Base-by-base conservation (phyloP, 1,140 invertebrate species). In the Sitobion miscanthi region DNA sequence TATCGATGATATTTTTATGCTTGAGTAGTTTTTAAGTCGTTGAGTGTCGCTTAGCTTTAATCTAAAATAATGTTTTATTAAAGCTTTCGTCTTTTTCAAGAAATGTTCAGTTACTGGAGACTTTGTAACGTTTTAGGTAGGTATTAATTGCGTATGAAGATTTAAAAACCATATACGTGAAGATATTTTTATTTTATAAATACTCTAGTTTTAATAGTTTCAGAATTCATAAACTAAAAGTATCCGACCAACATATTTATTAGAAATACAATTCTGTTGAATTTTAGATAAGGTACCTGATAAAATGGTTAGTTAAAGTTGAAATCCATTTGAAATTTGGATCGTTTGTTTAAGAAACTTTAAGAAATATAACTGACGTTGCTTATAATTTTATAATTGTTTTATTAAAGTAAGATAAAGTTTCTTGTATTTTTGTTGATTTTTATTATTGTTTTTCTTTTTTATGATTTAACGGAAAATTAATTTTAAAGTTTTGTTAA, bases 341-440 rank as follows among this genome's bases (percentile, higher is more conserved):
- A 77, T 77, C 14, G 62, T 77, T 77, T 77, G 62, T n/a, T 77
- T 77, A 77, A 77, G n/a, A 77, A 77, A 77, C 62, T 77, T 77
- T 77, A 77, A 77, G 2, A 30, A n/a, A 77, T 77, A 77, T 77
- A 77, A 77, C 30, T 77, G 4, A 17, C 14, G 14, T 77, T n/a
- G 14, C 17, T 69, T 77, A 77, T 35, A 77, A 23, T 83, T 38
- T 42, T 42, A 83, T 83, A 83, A 38, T 83, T 38, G 35, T 42
- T 42, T 83, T 83, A 38, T 83, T 83, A 83, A 21, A 83, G 82
- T 38, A 82, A 82, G 6, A 7, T 38, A 23, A 83, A 38, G 82
- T 83, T 38, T 83, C 21, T 23, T 83, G 4, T 8, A 83, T 83
- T 83, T 83, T 83, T 83, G 35, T 38, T 83, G 35, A 38, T 38